phyloP scores from a whole-genome alignment of 2,797 vertebrate genomes.

The Falco berigora region DNA sequence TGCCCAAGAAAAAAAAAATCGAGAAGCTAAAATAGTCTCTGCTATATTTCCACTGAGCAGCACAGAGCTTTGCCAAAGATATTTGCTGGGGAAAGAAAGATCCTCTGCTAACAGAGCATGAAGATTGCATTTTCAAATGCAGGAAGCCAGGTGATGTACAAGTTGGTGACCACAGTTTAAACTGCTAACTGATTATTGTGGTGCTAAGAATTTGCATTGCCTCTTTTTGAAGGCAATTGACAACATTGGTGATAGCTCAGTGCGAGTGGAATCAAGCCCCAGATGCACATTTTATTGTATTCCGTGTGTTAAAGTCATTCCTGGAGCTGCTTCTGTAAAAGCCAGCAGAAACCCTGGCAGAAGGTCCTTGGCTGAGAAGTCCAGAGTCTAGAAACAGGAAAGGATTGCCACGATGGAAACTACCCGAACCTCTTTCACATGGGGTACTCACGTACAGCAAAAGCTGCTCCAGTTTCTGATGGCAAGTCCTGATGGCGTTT shows the following conservation, averaged over 20 bases:
- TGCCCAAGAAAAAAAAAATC: conserved; percentile 20
- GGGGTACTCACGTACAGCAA: background rate
- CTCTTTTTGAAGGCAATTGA: background rate
- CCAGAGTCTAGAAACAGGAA: background rate
- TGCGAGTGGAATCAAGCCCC: background rate
- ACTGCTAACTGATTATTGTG: background rate
- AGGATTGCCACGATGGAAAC: conserved; percentile 2
- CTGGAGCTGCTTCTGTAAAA: background rate
- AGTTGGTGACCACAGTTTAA: background rate
- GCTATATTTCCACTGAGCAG: background rate
- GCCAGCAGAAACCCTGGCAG: background rate
- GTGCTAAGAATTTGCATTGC: background rate
- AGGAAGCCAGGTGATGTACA: background rate
- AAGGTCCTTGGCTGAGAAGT: background rate
- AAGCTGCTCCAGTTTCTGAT: background rate
- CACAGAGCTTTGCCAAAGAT: background rate
- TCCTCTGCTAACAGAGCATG: background rate
- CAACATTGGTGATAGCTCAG: background rate
- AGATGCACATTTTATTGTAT: background rate
- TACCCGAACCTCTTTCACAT: background rate
- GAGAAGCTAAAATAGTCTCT: background rate
- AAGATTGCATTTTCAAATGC: background rate
- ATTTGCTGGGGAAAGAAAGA: background rate
- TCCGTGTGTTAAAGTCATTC: background rate
- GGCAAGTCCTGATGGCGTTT: background rate